phyloP scores from a whole-genome alignment of 1,140 invertebrate species.

The Procambarus clarkii region DNA sequence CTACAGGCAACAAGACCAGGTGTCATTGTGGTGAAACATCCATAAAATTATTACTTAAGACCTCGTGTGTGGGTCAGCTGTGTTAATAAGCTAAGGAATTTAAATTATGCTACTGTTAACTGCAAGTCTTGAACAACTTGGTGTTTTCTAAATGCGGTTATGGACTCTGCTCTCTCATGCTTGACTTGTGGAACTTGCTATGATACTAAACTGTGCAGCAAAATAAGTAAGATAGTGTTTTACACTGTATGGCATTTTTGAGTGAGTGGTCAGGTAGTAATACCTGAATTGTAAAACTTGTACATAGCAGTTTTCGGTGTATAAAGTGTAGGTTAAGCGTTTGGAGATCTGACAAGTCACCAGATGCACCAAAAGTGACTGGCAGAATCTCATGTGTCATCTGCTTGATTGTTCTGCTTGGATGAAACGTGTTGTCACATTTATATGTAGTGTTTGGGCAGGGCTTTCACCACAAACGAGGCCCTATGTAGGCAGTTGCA shows the following conservation, averaged over 20 bases:
- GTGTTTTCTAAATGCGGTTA: conserved; percentile 44
- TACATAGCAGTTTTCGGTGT: conserved; percentile 62
- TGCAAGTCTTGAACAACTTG: conserved; percentile 30
- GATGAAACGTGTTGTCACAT: conserved; percentile 51
- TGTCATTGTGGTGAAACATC: conserved; percentile 72
- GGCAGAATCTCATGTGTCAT: conserved; percentile 58
- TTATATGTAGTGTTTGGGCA: conserved; percentile 55
- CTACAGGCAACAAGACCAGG: conserved; percentile 70
- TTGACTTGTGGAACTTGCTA: conserved; percentile 33
- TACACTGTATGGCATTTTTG: conserved; percentile 5
- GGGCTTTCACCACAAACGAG: conserved; percentile 41
- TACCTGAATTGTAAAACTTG: conserved; percentile 50
- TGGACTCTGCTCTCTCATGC: conserved; percentile 46
- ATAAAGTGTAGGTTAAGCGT: conserved; percentile 62
- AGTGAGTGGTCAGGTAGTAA: conserved; percentile 21
- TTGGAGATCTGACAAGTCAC: conserved; percentile 59
- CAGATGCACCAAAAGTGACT: conserved; percentile 43
- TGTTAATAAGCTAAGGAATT: conserved; percentile 58
- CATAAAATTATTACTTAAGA: conserved; percentile 45
- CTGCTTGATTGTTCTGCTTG: conserved; percentile 59
- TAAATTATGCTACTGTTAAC: conserved; percentile 26
- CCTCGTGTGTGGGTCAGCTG: conserved; percentile 30
- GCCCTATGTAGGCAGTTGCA: not conserved
- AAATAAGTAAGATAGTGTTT: not conserved
- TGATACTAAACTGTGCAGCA: conserved; percentile 12